Base-by-base conservation (phyloP, 2,113 vertebrate species). In the Menidia beryllina region DNA sequence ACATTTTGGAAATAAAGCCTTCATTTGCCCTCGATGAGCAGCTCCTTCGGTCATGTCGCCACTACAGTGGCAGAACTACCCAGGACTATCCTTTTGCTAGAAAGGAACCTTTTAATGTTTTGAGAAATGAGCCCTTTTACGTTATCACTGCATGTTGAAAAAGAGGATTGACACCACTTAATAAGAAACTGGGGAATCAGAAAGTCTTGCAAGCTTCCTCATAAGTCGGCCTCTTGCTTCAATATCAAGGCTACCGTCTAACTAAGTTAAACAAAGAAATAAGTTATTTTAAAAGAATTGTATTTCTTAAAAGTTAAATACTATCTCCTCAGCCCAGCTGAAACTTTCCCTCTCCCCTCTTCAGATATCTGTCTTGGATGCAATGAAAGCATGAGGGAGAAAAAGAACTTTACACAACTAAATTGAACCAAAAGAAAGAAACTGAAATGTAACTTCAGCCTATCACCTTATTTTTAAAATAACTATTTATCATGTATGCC, bases 381-480 rank as follows among this genome's bases (percentile, higher is more conserved):
- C 60, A 79, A 68, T 47, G 48, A 74, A 82, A 89, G 86, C 86
- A 90, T 88, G 86, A 87, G 21, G 74, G 75, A 65, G 20, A 85
- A 59, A 75, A 77, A 65, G 20, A 85, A 59, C 23, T 50, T 63
- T 64, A 84, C 20, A 48, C 70, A 85, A 69, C 52, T 72, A 67
- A 88, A 82, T 49, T 74, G 53, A 88, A 89, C 87, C 88, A 89
- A 89, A 87, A 79, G 61, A 72, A 62, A 67, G 55, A 55, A 74
- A 69, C 56, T 75, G 69, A 87, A 82, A 72, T 82, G 81, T 51
- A 81, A 75, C 72, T 72, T 83, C 79, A 2, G 47, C 69, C 72
- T 15, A 58, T 76, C 52, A 65, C 50, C 2, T 77, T 77, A 43
- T 82, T 84, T 34, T 84, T 70, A 36, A 76, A 73, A 71, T 1